Conservation (phyloP, 2,797 vertebrate genomes). For the Falco naumanni region DNA sequence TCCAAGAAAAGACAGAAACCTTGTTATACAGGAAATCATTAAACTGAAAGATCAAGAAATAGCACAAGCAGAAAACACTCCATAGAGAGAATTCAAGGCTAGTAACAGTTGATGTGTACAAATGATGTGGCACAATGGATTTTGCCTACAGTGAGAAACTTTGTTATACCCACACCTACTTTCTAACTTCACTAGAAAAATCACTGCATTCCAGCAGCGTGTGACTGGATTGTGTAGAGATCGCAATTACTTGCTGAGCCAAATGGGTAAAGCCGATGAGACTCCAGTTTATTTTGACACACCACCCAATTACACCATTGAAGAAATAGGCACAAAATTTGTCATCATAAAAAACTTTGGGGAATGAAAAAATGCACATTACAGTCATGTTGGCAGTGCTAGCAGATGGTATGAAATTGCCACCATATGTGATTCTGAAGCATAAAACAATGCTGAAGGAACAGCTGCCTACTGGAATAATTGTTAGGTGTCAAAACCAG, state of each 20-base stretch:
- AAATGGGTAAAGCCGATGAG: not conserved
- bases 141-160: slow-evolving; percentile 13
- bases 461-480: slow-evolving; percentile 64
- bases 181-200: not conserved
- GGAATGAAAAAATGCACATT: slow-evolving; percentile 10
- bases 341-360: slow-evolving; percentile 31
- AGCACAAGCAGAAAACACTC: not conserved
- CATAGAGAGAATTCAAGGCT: not conserved
- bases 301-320: not conserved
- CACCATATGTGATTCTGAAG: slow-evolving; percentile 45
- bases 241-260: not conserved
- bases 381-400: slow-evolving; percentile 2
- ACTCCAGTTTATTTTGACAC: not conserved
- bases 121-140: slow-evolving; percentile 6
- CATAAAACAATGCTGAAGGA: slow-evolving; percentile 19
- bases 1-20: not conserved
- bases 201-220: not conserved
- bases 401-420: slow-evolving; percentile 61
- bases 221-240: not conserved
- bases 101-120: not conserved
- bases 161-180: not conserved
- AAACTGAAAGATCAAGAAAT: slow-evolving; percentile 1
- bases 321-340: slow-evolving; percentile 14
- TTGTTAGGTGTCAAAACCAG: slow-evolving; percentile 55
- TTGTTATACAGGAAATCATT: not conserved